Evolutionary conservation across 30 jellyfish, hydroid and myxozoan genomes (phyloP), one percentile per base, ranked within the genome.

Genomic region (Hydractinia echinata): DNA sequence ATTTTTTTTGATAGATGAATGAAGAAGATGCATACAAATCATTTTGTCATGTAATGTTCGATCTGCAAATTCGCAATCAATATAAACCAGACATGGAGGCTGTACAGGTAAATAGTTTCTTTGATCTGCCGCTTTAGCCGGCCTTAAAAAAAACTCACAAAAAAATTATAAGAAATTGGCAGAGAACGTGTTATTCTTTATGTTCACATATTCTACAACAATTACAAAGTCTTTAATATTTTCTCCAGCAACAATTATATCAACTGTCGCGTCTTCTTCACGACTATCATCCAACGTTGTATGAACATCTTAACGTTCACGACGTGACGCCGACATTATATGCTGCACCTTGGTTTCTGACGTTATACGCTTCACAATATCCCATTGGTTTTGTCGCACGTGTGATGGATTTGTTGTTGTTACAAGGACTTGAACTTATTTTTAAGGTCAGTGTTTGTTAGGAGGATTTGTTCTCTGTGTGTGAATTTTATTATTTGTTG

Each of bases 321-420:
- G 99, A 93, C 77, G 99, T 93, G 60, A 93, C 99, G n/a, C 99
- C 99, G 8, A 93, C 99, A 7, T 81, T 93, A 10, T 93, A 93
- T 80, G 99, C 99, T 7, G 99, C 99, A 3, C 99, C 99, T 0
- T 93, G 99, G 99, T 93, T 93, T 80, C 94, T 93, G 13, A 93
- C 99, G 8, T 78, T 93, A 51, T 93, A 88, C 77, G 96, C 99
- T 21, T 93, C 99, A 61, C 95, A 87, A 56, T 93, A 85, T 72
- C 99, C 99, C 6, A 61, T 88, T 53, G 99, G 96, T n/a, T 93
- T 93, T 69, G 96, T 82, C 44, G 89, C 96, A 55, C 83, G 96
- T 66, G 96, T 93, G 7, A 83, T 93, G 95, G 99, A 93, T 66
- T 30, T 93, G 86, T 16, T 93, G 11, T 85, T 93, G 58, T 76